Evolutionary conservation across 2,888 invertebrate genomes (phyloP), one percentile per base, ranked within the genome.

Genomic region (Catocala nupta): DNA sequence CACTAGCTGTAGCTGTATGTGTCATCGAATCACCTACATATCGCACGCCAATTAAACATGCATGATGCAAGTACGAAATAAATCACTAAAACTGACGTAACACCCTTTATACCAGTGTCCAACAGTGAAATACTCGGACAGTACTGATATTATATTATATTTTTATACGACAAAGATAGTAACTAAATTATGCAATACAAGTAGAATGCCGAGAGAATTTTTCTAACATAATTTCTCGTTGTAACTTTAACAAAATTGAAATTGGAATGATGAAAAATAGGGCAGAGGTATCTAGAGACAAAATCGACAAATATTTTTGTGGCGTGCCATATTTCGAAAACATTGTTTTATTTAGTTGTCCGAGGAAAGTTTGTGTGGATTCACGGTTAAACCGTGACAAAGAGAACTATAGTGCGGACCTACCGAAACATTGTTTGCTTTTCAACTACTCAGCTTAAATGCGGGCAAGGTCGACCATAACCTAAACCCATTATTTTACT

Each of bases 401-500:
- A 54, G 42, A 11, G 50, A 50, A 52, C 44, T 51, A 55, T 55
- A 42, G 42, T 49, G 9, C 39, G 47, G 42, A 52, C 68, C 58
- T 50, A 55, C 43, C 11, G 49, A 55, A 60, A 51, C 51, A 71
- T 43, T 69, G 55, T 63, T 70, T 57, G 48, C n/a, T 59, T 49
- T 55, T 43, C 45, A 39, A 48, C 42, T 51, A 51, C 51, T 51
- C 13, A 12, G 36, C 43, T 16, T 44, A 36, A 44, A 68, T 68
- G 59, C 63, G 70, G 70, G 68, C 43, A n/a, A 39, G 6, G 36
- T 39, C 6, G 9, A 39, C 36, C 6, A 39, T 39, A 39, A 39
- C 9, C 6, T 39, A 1, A 39, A 39, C 36, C 9, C 36, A 39
- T 9, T 39, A 39, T 9, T 39, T 39, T 39, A 33, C 43, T 13